Conservation (phyloP, 2,888 invertebrate genomes). For the Mystacides longicornis region DNA sequence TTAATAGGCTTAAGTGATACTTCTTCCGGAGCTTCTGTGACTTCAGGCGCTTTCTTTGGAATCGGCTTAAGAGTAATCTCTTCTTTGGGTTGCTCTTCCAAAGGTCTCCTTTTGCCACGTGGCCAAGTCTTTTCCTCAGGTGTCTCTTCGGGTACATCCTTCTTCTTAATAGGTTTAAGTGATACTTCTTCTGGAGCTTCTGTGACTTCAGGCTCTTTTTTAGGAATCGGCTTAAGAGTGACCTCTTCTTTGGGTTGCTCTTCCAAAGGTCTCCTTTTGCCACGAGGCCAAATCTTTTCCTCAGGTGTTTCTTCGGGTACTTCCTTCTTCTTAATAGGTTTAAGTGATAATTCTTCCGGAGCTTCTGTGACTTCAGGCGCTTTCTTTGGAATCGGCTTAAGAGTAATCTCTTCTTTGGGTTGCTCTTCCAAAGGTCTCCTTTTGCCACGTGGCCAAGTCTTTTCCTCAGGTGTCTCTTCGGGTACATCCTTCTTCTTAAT, state of each 20-base stretch:
- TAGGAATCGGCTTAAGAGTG: conserved; percentile 29
- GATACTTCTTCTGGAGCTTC: conserved; percentile 34
- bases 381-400: conserved; percentile 36
- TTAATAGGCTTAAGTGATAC: conserved; percentile 21
- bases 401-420: conserved; percentile 32
- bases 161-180: conserved; percentile 29
- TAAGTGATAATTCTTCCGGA: conserved; percentile 32
- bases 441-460: conserved; percentile 26
- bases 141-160: conserved; percentile 31
- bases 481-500: conserved; percentile 29
- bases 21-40: conserved; percentile 29
- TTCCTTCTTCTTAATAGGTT: conserved; percentile 36
- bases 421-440: conserved; percentile 31
- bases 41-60: conserved; percentile 30
- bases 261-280: conserved; percentile 32
- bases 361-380: conserved; percentile 34
- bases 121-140: conserved; percentile 31
- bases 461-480: conserved; percentile 27
- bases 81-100: conserved; percentile 34
- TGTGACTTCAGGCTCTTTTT: conserved; percentile 31
- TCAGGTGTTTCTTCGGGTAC: conserved; percentile 35
- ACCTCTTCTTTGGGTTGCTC: conserved; percentile 28
- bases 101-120: conserved; percentile 30
- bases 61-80: conserved; percentile 39
- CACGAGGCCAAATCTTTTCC: conserved; percentile 34